Evolutionary conservation across 2,113 vertebrate genomes (phyloP).

Genomic region (Baryphthengus martii): DNA sequence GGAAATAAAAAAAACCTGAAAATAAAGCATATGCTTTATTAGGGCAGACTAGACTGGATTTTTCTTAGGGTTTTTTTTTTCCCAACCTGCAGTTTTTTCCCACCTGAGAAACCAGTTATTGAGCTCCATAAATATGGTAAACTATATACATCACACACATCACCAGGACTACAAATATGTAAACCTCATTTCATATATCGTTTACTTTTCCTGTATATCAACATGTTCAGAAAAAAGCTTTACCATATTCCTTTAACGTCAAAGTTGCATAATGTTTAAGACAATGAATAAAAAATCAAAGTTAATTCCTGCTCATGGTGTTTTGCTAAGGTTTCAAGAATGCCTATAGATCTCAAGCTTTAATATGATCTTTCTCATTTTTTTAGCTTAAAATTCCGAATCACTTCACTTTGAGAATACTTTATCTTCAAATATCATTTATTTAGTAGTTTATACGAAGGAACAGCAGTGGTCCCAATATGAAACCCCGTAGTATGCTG

Average conservation of each 20-base stretch:
- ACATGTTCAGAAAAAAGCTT: not conserved
- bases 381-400: not conserved
- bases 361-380: not conserved
- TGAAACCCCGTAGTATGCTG: not conserved
- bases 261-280: not conserved
- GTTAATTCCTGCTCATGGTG: not conserved
- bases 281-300: not conserved
- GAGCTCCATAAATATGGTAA: not conserved
- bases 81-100: not conserved
- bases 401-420: not conserved
- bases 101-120: not conserved
- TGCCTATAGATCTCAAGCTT: not conserved
- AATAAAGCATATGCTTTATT: not conserved
- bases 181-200: not conserved
- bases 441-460: slow-evolving; percentile 26
- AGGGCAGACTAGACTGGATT: not conserved
- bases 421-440: slow-evolving; percentile 41
- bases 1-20: not conserved
- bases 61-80: not conserved
- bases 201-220: not conserved
- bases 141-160: not conserved
- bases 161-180: not conserved
- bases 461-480: not conserved
- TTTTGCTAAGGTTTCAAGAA: not conserved
- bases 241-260: not conserved